These are phyloP conservation scores for Leptinotarsa rubiginosa DNA, from an alignment of 2,888 invertebrate species.

Conservation along the genomic window DNA sequence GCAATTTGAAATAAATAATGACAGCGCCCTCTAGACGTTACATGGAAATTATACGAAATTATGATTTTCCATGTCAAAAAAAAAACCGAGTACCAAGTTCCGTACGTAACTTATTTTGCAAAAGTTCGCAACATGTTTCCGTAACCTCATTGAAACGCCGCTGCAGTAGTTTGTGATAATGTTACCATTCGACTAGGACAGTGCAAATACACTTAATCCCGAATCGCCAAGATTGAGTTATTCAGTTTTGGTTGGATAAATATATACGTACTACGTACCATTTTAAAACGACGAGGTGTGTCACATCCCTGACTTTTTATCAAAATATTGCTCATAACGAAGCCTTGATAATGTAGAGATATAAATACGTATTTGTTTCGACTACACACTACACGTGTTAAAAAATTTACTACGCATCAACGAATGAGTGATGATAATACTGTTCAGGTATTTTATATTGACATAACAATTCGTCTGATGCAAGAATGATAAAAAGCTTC, in stretches of 20 bases:
- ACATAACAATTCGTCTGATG: neutral
- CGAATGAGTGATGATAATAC: neutral
- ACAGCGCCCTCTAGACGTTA: too few species aligned
- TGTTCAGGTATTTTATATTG: neutral
- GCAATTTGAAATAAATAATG: too few species aligned
- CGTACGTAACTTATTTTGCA: too few species aligned
- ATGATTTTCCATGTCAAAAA: too few species aligned
- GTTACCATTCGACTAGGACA: neutral
- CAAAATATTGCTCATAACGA: neutral
- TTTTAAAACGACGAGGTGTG: neutral
- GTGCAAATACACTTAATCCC: neutral
- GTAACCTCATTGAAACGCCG: neutral
- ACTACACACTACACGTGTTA: slow-evolving; percentile 6
- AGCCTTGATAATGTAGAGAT: neutral
- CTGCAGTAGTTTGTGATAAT: neutral
- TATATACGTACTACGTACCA: neutral
- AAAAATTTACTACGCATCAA: slow-evolving; percentile 1
- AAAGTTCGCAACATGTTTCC: too few species aligned
- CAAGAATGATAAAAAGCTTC: neutral
- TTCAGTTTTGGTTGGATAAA: neutral
- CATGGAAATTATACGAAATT: too few species aligned
- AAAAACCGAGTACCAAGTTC: too few species aligned
- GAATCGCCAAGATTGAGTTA: neutral
- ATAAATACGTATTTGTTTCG: slow-evolving; percentile 3
- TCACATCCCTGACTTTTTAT: slow-evolving; percentile 10